These are phyloP conservation scores for Ceyx melanurus DNA, from an alignment of 2,113 vertebrate genomes.

Conservation along the genomic window DNA sequence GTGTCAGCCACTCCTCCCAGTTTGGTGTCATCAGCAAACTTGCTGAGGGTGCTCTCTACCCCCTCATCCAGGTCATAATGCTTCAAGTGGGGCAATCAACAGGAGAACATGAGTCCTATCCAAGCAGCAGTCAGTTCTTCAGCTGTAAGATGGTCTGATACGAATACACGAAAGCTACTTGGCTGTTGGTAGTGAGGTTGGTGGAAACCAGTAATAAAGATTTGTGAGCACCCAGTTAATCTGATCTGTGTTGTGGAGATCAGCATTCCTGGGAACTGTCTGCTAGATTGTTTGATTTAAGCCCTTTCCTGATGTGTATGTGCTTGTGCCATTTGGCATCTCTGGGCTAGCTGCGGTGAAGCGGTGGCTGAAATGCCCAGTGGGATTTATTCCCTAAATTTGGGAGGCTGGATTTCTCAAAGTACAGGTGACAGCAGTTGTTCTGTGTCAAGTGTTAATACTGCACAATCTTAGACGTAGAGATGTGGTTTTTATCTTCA, in stretches of 20 bases:
- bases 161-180: neutral
- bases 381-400: neutral
- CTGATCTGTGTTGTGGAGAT: neutral
- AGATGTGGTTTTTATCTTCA: neutral
- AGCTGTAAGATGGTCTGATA: neutral
- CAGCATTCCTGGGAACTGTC: neutral
- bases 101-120: neutral
- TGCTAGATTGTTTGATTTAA: neutral
- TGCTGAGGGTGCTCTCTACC: too few species aligned
- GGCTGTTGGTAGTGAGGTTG: neutral
- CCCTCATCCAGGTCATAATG: too few species aligned
- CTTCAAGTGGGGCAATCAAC: neutral
- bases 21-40: too few species aligned
- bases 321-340: neutral
- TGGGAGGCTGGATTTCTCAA: neutral
- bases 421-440: fast-evolving
- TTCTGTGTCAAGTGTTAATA: neutral
- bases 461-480: neutral
- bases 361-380: neutral
- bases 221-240: neutral
- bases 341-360: neutral
- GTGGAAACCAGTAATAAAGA: neutral
- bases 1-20: too few species aligned
- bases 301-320: neutral
- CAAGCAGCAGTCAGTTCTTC: neutral